These are phyloP conservation scores for Pangasius mekongensis DNA, from an alignment of 2,797 vertebrate species.

Conservation along the genomic window DNA sequence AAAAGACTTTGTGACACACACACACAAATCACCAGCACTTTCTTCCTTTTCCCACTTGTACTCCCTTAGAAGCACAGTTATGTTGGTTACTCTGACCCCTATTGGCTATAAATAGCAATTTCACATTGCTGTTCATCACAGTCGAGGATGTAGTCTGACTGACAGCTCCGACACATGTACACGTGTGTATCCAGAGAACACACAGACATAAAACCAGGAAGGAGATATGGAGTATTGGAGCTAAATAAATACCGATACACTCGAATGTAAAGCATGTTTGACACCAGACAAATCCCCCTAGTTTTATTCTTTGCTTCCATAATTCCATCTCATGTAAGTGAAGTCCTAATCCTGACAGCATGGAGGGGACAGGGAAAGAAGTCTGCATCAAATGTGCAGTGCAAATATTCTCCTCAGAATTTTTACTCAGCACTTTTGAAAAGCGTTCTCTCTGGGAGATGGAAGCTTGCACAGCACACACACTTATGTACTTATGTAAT, in stretches of 20 bases:
- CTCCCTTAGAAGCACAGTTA: background rate
- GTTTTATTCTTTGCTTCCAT: background rate
- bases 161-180: background rate
- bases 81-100: conserved; percentile 47
- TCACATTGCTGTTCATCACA: background rate
- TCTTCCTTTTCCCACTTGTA: background rate
- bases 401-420: background rate
- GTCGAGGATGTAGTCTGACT: background rate
- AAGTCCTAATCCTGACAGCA: background rate
- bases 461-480: background rate
- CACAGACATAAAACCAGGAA: background rate
- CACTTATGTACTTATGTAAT: background rate
- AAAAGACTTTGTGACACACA: conserved; percentile 39
- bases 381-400: background rate
- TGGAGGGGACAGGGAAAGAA: background rate
- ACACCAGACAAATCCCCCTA: background rate
- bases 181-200: background rate
- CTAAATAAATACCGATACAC: background rate
- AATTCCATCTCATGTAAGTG: background rate
- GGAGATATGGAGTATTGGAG: background rate
- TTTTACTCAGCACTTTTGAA: background rate
- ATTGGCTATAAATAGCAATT: conserved; percentile 37
- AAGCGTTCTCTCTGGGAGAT: background rate
- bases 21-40: background rate
- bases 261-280: background rate